Percentiles rank a stretch among this genome's conserved stretches.
phyloP scores from a whole-genome alignment of 2,113 vertebrate species.

The Notarius lentiginosus region DNA sequence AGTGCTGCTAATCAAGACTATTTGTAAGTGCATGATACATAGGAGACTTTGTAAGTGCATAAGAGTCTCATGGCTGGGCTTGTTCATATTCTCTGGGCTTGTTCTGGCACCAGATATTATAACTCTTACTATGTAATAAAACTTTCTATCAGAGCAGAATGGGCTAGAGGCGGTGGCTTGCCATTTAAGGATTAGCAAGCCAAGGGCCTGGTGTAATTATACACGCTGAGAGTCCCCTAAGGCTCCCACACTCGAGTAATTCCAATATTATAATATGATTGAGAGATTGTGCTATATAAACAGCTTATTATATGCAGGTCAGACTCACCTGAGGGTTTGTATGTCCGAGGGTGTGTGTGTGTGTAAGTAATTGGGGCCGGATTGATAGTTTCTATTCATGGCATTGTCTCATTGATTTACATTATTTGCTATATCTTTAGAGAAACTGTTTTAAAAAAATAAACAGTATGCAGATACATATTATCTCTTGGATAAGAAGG shows the following conservation, averaged over 20 bases:
- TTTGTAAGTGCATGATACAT: no score
- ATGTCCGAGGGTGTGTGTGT: not conserved
- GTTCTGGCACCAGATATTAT: not conserved
- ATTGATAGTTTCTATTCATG: not conserved
- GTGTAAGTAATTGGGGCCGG: no score
- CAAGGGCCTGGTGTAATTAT: not conserved
- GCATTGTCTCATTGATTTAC: not conserved
- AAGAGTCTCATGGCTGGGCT: slow-evolving; percentile 39
- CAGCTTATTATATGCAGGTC: slow-evolving; percentile 4
- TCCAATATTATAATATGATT: not conserved
- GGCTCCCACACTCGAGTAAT: not conserved
- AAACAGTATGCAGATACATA: not conserved
- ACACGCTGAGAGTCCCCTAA: not conserved
- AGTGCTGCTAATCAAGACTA: not conserved
- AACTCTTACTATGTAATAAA: not conserved
- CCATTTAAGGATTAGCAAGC: slow-evolving; percentile 9
- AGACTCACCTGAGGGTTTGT: not conserved
- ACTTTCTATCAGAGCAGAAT: not conserved
- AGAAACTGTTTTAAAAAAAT: not conserved
- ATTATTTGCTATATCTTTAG: not conserved
- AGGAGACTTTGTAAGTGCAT: not conserved
- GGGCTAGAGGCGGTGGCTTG: not conserved
- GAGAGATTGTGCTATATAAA: slow-evolving; percentile 6
- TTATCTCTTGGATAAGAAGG: not conserved
- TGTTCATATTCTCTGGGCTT: slow-evolving; percentile 6